Percentiles rank a stretch among this genome's conserved stretches.
Evolutionary conservation across 2,113 vertebrate species (phyloP).

Genomic region (Bos javanicus): DNA sequence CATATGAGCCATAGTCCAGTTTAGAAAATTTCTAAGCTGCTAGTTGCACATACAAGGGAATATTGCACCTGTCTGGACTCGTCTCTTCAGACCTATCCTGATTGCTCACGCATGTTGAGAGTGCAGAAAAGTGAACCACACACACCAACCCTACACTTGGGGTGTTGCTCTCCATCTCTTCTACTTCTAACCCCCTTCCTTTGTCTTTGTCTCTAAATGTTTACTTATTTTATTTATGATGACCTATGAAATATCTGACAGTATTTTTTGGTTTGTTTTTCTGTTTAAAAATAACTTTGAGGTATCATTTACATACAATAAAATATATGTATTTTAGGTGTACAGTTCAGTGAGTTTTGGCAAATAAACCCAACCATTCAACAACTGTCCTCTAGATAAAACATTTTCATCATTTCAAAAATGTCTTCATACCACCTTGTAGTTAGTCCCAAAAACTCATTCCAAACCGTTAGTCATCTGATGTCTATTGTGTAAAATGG

Average conservation of each 20-base stretch:
- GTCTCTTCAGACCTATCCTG: rapidly evolving
- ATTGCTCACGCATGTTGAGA: rapidly evolving
- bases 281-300: neutral
- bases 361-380: neutral
- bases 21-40: neutral
- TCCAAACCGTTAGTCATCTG: neutral
- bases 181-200: neutral
- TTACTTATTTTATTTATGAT: neutral
- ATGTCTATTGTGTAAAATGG: neutral
- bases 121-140: neutral
- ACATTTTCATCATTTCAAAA: neutral
- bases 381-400: neutral
- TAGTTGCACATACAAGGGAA: neutral
- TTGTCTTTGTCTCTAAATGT: neutral
- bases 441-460: neutral
- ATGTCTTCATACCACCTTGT: neutral
- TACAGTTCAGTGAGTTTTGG: neutral
- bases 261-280: neutral
- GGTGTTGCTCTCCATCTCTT: neutral
- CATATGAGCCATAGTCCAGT: too few relatives aligned
- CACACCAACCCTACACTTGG: rapidly evolving
- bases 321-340: neutral
- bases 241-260: neutral
- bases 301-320: neutral
- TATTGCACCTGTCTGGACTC: neutral